Base-by-base conservation (phyloP, 2,797 vertebrate species). In the Australoheros facetus region DNA sequence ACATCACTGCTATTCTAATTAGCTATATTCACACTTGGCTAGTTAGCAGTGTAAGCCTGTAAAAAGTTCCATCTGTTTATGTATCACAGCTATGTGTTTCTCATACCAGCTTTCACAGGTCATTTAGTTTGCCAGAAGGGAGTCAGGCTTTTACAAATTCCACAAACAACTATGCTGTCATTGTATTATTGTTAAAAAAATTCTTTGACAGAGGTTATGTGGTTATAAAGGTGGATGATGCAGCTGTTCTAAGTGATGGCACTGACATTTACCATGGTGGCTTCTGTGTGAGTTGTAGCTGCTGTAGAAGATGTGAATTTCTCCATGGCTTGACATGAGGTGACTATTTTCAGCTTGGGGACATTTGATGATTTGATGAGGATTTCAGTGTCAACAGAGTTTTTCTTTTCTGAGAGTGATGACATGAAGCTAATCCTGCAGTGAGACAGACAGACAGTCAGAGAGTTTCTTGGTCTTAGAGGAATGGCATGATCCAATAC, bases 11-110 rank as follows among this genome's bases (percentile, higher is more conserved):
- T 84, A 71, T 70, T 84, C 85, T 85, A 90, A 91, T 91, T 89
- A 91, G 84, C 69, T 70, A 54, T n/a, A 78, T 84, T 91, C 87
- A 93, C 91, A 89, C 84, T 88, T 80, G 86, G 84, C 79, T 85
- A 77, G 83, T 81, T 83, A 28, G 71, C 82, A 19, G 66, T 39
- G 75, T 77, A 74, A 7, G 86, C 56, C 73, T 80, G 75, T 60
- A 80, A 71, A 89, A 85, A 54, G 57, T 80, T 90, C 80, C 84
- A 86, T 90, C 85, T 92, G 87, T 89, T 88, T 87, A 62, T 82
- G 55, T 79, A 71, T 87, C 70, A 57, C 81, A 71, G 79, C 85
- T 72, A 75, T 26, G 8, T 80, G 84, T 81, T 82, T 80, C 66
- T 39, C 85, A 75, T 80, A 81, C 58, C 58, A 75, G 77, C 84